These are phyloP conservation scores for Vanessa cardui DNA, from an alignment of 2,888 invertebrate genomes.

Conservation along the genomic window DNA sequence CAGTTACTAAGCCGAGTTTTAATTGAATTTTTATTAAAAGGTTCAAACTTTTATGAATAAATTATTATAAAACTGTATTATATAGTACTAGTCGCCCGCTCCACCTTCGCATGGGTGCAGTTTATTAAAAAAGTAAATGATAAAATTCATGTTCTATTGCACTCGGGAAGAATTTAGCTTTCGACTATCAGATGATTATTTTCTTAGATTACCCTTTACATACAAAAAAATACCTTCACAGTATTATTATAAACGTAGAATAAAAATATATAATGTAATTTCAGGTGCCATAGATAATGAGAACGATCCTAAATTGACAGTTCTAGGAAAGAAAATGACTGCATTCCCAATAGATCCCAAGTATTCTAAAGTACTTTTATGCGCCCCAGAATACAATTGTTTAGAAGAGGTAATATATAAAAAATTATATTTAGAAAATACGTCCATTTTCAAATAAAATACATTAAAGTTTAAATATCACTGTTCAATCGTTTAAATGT, in stretches of 20 bases:
- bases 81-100: too few species aligned
- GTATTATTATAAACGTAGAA: not conserved
- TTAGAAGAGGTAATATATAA: constrained; percentile 84
- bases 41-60: too few species aligned
- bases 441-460: constrained; percentile 14
- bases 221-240: too few species aligned
- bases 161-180: too few species aligned
- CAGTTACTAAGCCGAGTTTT: too few species aligned
- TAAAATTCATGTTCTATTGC: too few species aligned
- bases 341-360: constrained; percentile 96
- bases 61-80: too few species aligned
- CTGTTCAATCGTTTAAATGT: constrained; percentile 37
- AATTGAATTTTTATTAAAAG: too few species aligned
- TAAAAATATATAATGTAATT: constrained; percentile 36
- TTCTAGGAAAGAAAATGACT: constrained; percentile 92
- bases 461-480: constrained; percentile 37
- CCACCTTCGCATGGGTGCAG: too few species aligned
- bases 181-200: too few species aligned
- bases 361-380: constrained; percentile 90
- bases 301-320: constrained; percentile 86
- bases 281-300: constrained; percentile 85
- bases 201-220: too few species aligned
- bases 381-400: constrained; percentile 89
- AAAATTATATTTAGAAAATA: not conserved
- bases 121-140: too few species aligned